Conservation (phyloP, 2,113 vertebrate genomes). For the Pagrus major region DNA sequence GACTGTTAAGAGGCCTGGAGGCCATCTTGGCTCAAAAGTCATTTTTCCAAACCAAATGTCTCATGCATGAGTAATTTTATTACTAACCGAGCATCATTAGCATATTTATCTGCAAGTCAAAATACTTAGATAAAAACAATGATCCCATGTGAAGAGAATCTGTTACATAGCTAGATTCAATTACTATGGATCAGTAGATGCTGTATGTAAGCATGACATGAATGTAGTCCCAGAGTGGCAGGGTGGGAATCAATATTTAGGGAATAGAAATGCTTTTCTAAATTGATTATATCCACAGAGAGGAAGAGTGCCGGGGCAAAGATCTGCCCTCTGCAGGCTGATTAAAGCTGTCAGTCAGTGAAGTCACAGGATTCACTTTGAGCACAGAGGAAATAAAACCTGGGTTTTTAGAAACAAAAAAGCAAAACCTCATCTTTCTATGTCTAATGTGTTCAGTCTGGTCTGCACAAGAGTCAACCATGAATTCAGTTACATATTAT, state of each 20-base stretch:
- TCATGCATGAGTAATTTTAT: slow-evolving; percentile 22
- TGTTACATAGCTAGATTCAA: slow-evolving; percentile 14
- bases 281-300: slow-evolving; percentile 42
- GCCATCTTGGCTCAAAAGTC: background rate
- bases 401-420: background rate
- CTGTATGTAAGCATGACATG: slow-evolving; percentile 38
- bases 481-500: background rate
- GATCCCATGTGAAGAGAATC: slow-evolving; percentile 5
- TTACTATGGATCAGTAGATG: slow-evolving; percentile 39
- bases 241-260: slow-evolving; percentile 36
- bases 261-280: slow-evolving; percentile 45
- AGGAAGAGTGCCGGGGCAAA: background rate
- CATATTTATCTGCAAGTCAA: slow-evolving; percentile 19
- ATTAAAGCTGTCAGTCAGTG: slow-evolving; percentile 16
- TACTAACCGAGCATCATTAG: background rate
- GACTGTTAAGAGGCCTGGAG: background rate
- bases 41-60: slow-evolving; percentile 30
- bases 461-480: background rate
- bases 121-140: slow-evolving; percentile 13
- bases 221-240: background rate
- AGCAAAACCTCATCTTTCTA: background rate
- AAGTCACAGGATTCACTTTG: slow-evolving; percentile 13
- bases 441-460: background rate
- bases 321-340: slow-evolving; percentile 18
- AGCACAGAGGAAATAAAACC: background rate